These are phyloP conservation scores for Cataglyphis livida DNA, from an alignment of 2,888 invertebrate genomes.

Conservation along the genomic window DNA sequence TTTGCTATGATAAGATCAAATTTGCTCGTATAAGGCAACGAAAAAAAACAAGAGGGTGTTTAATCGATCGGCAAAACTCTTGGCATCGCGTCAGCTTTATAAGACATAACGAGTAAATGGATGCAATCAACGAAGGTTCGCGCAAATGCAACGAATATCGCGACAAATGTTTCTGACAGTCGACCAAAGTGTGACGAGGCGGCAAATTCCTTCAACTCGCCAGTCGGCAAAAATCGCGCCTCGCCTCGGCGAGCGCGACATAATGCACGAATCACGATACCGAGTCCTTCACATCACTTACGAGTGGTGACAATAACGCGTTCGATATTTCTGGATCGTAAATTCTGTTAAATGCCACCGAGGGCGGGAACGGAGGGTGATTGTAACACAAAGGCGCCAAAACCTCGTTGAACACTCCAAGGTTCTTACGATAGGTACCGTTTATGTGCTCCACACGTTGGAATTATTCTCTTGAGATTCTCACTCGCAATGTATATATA, in stretches of 20 bases:
- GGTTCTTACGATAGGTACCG: constrained; percentile 42
- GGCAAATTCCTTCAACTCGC: neutral
- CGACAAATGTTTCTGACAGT: constrained; percentile 12
- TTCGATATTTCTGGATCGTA: constrained; percentile 40
- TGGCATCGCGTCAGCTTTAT: neutral
- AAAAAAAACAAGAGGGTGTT: neutral
- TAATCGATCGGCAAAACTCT: constrained; percentile 11
- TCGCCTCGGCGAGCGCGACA: neutral
- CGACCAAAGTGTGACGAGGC: neutral
- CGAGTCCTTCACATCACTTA: constrained; percentile 20
- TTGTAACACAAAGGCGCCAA: constrained; percentile 35
- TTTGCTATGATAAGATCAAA: neutral
- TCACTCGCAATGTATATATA: neutral
- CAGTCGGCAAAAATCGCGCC: neutral
- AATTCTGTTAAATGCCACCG: constrained; percentile 47
- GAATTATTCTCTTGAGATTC: constrained; percentile 53
- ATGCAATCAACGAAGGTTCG: neutral
- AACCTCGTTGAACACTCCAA: constrained; percentile 44
- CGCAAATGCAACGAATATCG: neutral
- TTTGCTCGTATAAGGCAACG: neutral
- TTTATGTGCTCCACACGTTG: constrained; percentile 1
- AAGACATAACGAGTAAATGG: constrained; percentile 1
- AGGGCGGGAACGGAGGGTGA: constrained; percentile 25
- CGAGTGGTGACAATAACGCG: constrained; percentile 40
- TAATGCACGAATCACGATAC: constrained; percentile 8